Percentiles rank a stretch among this genome's conserved stretches.
Conservation (phyloP, 2,113 vertebrate genomes). For the Trichomycterus rosablanca region DNA sequence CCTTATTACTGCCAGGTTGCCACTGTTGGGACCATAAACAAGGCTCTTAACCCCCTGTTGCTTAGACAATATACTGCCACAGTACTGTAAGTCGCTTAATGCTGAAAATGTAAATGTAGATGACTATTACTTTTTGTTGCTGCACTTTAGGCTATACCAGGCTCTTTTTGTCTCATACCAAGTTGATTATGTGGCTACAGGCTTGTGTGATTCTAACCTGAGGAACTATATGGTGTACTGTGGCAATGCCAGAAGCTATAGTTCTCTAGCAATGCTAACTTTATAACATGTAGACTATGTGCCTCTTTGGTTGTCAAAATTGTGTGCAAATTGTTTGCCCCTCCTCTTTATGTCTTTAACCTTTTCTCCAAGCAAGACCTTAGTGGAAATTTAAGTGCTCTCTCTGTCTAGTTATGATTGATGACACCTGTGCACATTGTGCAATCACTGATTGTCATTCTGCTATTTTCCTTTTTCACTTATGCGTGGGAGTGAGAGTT, state of each 20-base stretch:
- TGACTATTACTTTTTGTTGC: neutral
- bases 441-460: slow-evolving; percentile 58
- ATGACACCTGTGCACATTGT: slow-evolving; percentile 68
- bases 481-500: slow-evolving; percentile 61
- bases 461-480: slow-evolving; percentile 63
- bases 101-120: no score
- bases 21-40: no score
- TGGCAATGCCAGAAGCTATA: slow-evolving; percentile 7
- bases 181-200: no score
- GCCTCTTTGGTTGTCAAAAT: slow-evolving; percentile 3
- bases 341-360: slow-evolving; percentile 47
- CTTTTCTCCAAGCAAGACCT: slow-evolving; percentile 53
- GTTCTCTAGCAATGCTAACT: neutral
- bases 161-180: no score
- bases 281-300: slow-evolving; percentile 19
- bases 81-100: no score
- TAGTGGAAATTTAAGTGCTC: slow-evolving; percentile 61
- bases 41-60: no score
- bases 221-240: neutral
- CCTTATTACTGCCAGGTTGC: no score
- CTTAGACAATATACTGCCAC: no score
- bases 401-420: slow-evolving; percentile 61
- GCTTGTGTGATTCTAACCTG: slow-evolving; percentile 21
- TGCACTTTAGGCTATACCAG: slow-evolving; percentile 3
- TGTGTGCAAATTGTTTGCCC: slow-evolving; percentile 2